These are phyloP conservation scores for Lates calcarifer DNA, from an alignment of 2,113 vertebrate species.

Conservation along the genomic window DNA sequence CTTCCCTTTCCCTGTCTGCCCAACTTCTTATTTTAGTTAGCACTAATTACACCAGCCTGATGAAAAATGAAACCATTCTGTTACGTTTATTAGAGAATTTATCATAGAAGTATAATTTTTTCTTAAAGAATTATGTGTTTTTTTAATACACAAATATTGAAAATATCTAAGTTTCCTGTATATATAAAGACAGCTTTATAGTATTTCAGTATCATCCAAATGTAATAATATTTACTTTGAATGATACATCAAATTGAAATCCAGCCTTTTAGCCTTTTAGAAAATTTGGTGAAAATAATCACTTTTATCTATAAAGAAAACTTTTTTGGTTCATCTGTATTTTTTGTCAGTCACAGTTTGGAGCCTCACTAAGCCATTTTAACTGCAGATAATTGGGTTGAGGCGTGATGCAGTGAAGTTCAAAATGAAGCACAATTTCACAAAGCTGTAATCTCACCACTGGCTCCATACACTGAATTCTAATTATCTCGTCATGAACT, in stretches of 20 bases:
- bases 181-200: background rate
- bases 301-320: slow-evolving; percentile 57
- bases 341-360: slow-evolving; percentile 66
- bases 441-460: slow-evolving; percentile 77
- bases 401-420: slow-evolving; percentile 76
- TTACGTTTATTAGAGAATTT: slow-evolving; percentile 39
- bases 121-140: background rate
- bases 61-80: slow-evolving; percentile 47
- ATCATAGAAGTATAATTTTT: slow-evolving; percentile 16
- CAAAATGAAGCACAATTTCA: slow-evolving; percentile 75
- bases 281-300: slow-evolving; percentile 21
- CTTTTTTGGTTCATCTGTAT: slow-evolving; percentile 45
- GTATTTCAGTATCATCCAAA: slow-evolving; percentile 2
- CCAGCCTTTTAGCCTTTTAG: background rate
- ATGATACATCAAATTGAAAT: slow-evolving; percentile 14
- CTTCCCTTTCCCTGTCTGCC: slow-evolving; percentile 33
- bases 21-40: slow-evolving; percentile 72
- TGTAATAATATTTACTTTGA: slow-evolving; percentile 26
- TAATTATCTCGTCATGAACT: slow-evolving; percentile 83
- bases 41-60: slow-evolving; percentile 73
- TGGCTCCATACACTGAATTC: slow-evolving; percentile 78
- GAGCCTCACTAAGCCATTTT: slow-evolving; percentile 73
- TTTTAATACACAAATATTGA: background rate
- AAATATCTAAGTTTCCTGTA: background rate
- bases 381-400: slow-evolving; percentile 82